Base-by-base conservation (phyloP, 1,140 invertebrate genomes). In the Diachasmimorpha longicaudata region DNA sequence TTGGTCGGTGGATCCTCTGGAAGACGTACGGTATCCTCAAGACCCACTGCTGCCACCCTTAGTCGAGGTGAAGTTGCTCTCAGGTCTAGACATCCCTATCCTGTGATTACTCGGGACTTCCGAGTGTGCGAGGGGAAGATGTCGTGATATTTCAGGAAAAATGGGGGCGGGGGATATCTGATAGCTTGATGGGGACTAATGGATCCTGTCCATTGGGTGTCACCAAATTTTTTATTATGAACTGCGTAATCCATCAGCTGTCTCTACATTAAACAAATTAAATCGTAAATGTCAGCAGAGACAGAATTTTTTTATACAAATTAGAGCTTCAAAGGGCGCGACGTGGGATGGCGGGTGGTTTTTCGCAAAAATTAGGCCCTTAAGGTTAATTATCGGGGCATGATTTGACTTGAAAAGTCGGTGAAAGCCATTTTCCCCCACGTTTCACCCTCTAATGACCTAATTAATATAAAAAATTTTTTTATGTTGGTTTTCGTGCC, bases 31-130 rank as follows among this genome's bases (percentile, higher is more conserved):
- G 58, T 31, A 9, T 63, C 58, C 14, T 63, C 58, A 42, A 42
- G 44, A 39, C 37, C 55, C 31, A 42, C 39, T 16, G 5, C 11
- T 37, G 71, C 48, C 21, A 25, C 67, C n/a, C 67, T 75, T 8
- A 63, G 10, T 63, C 13, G 58, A 63, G 58, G 58, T 25, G 58
- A 63, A 63, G 21, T 63, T 63, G 21, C 58, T 63, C 58, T 31
- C 23, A 63, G 58, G n/a, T 70, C 31, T 55, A 63, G 66, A 74
- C 76, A 69, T 80, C 79, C 78, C 78, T 71, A 82, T 80, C 76
- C 73, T 42, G 36, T 81, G 77, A 82, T 80, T 80, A 82, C 70
- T 39, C 16, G 9, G 77, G 73, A 58, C 75, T 80, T 75, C 68
- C 72, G 72, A 42, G 48, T 55, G 10, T 19, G 5, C 19, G 6